Base-by-base conservation (phyloP, 2,797 vertebrate genomes). In the Pangasius sanitwongsei region DNA sequence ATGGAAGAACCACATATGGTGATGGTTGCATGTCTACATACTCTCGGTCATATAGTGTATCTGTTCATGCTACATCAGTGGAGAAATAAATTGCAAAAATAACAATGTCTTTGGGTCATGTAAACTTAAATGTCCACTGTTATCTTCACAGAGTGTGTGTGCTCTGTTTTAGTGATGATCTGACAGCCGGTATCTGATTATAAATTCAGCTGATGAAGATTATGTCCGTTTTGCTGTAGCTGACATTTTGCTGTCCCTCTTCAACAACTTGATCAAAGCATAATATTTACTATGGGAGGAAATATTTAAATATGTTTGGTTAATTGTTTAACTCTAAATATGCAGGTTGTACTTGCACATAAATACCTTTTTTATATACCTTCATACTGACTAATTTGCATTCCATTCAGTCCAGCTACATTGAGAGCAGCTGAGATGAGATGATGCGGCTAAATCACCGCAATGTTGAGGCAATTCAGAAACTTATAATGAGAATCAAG, bases 401-500 rank as follows among this genome's bases (percentile, higher is more conserved):
- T 87, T 87, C 41, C 28, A 61, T 89, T 83, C n/a, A 23, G 28
- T 77, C 34, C 53, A 16, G 70, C 12, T 25, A 23, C 37, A 59
- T 37, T 6, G 55, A 50, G 85, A 91, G 87, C 86, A 88, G 84
- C 63, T 63, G 84, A 75, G 65, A 85, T 63, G 84, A 75, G 65
- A 85, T 87, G 87, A 91, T 87, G 89, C 84, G 90, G 87, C 83
- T 86, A 85, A 92, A 87, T 78, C 87, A 69, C 67, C 86, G 89
- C 90, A 74, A 87, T 89, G 86, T 91, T 83, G 90, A 89, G 91
- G 90, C 89, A 91, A 90, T 91, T 94, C 91, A 93, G 86, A 90
- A 92, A 93, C 87, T 91, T 93, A 85, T 90, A 94, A 94, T 92
- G 92, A 92, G 91, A 93, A 93, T 92, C 90, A 89, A 89, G 82